Conservation (phyloP, 2,113 vertebrate species). For the Verasper variegatus region DNA sequence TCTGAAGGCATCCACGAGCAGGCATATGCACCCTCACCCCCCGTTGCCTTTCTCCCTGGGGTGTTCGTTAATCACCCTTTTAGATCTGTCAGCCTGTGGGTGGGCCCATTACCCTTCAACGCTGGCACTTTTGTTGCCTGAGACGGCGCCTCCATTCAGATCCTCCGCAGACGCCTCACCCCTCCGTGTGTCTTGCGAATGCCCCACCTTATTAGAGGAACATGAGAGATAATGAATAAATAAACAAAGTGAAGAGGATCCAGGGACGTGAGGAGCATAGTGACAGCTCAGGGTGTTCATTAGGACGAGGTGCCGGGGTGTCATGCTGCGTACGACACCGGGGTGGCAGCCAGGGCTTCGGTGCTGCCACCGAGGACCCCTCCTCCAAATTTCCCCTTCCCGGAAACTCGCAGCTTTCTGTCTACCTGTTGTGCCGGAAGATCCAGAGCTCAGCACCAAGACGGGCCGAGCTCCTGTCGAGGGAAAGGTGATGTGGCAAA, state of each 20-base stretch:
- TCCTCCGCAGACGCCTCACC: conserved; percentile 6
- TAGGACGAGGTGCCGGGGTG: conserved; percentile 45
- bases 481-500: conserved; percentile 20
- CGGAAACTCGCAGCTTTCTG: conserved; percentile 4
- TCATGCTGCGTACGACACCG: conserved; percentile 34
- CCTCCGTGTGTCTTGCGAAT: conserved; percentile 7
- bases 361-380: neutral
- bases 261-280: conserved; percentile 38
- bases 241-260: conserved; percentile 64
- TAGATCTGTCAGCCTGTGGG: conserved; percentile 72
- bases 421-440: neutral
- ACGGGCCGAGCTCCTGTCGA: conserved; percentile 25
- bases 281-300: conserved; percentile 52
- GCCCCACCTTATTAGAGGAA: conserved; percentile 58
- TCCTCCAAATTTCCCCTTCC: neutral
- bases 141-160: conserved; percentile 55
- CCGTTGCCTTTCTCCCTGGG: conserved; percentile 46
- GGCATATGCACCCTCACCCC: conserved; percentile 1
- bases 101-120: conserved; percentile 74
- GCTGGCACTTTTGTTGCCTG: conserved; percentile 39
- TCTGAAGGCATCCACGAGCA: conserved; percentile 15
- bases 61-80: conserved; percentile 78
- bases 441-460: conserved; percentile 17
- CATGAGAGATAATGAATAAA: conserved; percentile 66
- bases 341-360: conserved; percentile 22